These are phyloP conservation scores for Drosophila kanapiae DNA, from an alignment of 1,140 invertebrate species.

Conservation along the genomic window DNA sequence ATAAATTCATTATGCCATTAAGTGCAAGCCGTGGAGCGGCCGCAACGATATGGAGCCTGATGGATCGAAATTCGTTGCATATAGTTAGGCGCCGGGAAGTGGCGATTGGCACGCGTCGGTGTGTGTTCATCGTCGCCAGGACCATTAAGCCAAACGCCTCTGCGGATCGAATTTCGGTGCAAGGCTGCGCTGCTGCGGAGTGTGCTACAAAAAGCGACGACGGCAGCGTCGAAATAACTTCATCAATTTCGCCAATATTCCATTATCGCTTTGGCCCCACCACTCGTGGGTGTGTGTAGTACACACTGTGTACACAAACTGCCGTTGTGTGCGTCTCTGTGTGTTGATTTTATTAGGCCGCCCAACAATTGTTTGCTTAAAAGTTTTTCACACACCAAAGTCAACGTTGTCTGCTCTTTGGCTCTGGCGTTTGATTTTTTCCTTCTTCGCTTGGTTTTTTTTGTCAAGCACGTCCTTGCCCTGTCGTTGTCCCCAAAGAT, in stretches of 20 bases:
- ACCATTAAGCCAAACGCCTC: slow-evolving; percentile 56
- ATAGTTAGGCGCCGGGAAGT: slow-evolving; percentile 31
- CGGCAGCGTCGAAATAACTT: slow-evolving; percentile 44
- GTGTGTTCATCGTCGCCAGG: slow-evolving; percentile 49
- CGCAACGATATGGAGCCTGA: slow-evolving; percentile 14
- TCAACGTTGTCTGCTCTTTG: slow-evolving; percentile 51
- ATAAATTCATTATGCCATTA: slow-evolving; percentile 66
- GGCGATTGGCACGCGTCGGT: slow-evolving; percentile 39
- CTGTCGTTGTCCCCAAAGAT: slow-evolving; percentile 71
- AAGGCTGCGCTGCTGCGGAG: slow-evolving; percentile 37
- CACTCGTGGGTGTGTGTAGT: slow-evolving; percentile 26
- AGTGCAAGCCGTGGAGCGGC: slow-evolving; percentile 43
- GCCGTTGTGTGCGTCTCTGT: slow-evolving; percentile 25
- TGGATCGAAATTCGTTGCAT: slow-evolving; percentile 52
- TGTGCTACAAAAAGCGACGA: slow-evolving; percentile 33
- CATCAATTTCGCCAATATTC: slow-evolving; percentile 57
- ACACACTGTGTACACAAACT: slow-evolving; percentile 36
- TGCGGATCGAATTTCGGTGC: slow-evolving; percentile 59
- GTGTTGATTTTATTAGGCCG: slow-evolving; percentile 75
- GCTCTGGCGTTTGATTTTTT: slow-evolving; percentile 50
- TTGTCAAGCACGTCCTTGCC: slow-evolving; percentile 59
- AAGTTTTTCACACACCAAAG: slow-evolving; percentile 68
- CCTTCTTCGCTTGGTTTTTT: slow-evolving; percentile 16
- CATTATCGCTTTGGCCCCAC: slow-evolving; percentile 41
- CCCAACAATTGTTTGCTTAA: slow-evolving; percentile 75